Evolutionary conservation across 1,140 invertebrate genomes (phyloP), one percentile per base, ranked within the genome.

Genomic region (Hypsibius dujardini): DNA sequence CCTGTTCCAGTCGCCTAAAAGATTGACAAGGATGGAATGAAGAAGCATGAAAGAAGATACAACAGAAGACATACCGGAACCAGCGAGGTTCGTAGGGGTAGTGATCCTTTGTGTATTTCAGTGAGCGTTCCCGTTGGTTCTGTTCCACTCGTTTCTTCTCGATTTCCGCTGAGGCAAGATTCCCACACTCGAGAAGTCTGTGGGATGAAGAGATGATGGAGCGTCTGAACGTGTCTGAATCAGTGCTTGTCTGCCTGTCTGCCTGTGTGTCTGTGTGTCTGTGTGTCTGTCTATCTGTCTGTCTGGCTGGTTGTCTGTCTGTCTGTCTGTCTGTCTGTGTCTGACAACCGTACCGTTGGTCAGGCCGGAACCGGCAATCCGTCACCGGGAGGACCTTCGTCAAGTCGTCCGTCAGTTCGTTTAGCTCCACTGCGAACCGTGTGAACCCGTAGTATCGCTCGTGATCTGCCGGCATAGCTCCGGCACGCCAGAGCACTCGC

Each of bases 401-500:
- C 74, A 83, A 77, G 72, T 87, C 85, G 1, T 83, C 81, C 74
- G 86, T 84, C 45, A 89, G 75, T 77, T 92, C 89, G 80, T 91
- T 90, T 42, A 91, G 80, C 79, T 90, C 88, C 77, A 90, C 88
- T 1, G 89, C 88, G 82, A 90, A 90, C 71, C 86, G 79, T 2
- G 88, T 89, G 79, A 91, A 90, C 1, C 89, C 89, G 79, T 90
- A 91, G 79, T 90, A 90, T 50, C 86, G 75, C 76, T 89, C 86
- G 80, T 86, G 85, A 74, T 90, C 86, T 70, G 87, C 86, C 1
- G 89, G 88, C 84, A 90, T 86, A 2, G 86, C 84, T 67, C 87
- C 86, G 86, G 75, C 56, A 15, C 62, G 62, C 62, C 62, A 67
- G 3, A 70, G 12, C 3, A 50, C 70, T 46, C 40, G 12, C 67